Percentiles rank a stretch among this genome's conserved stretches.
Evolutionary conservation across 2,797 vertebrate genomes (phyloP).

Genomic region (Scleropages formosus): DNA sequence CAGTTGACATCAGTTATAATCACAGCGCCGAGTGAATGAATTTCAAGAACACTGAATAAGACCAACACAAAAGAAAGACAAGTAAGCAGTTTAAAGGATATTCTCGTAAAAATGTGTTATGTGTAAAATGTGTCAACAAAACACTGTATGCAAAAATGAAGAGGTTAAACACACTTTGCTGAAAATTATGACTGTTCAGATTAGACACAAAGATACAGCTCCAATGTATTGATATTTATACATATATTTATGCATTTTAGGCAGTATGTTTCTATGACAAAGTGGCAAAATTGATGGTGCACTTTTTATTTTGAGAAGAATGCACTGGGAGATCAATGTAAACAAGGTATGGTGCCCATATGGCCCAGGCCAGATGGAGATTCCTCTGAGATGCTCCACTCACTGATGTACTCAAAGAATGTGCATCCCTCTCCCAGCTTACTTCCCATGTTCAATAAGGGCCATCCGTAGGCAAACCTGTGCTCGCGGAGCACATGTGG

Average conservation of each 20-base stretch:
- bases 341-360: constrained; percentile 9
- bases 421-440: not conserved
- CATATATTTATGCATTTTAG: no score
- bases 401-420: constrained; percentile 12
- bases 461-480: not conserved
- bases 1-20: no score
- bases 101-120: not conserved
- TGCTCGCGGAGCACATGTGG: constrained; percentile 9
- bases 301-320: not conserved
- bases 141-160: not conserved
- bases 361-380: constrained; percentile 19
- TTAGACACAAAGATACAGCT: not conserved
- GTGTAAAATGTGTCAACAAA: not conserved
- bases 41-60: no score
- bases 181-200: not conserved
- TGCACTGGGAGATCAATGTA: not conserved
- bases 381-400: constrained; percentile 4
- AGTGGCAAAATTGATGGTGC: constrained; percentile 5
- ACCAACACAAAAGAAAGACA: no score
- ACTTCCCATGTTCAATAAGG: not conserved
- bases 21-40: no score
- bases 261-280: not conserved
- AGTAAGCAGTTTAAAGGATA: no score
- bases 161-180: not conserved
- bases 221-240: no score